These are phyloP conservation scores for Acleris laterana DNA, from an alignment of 2,888 invertebrate genomes.

Conservation along the genomic window DNA sequence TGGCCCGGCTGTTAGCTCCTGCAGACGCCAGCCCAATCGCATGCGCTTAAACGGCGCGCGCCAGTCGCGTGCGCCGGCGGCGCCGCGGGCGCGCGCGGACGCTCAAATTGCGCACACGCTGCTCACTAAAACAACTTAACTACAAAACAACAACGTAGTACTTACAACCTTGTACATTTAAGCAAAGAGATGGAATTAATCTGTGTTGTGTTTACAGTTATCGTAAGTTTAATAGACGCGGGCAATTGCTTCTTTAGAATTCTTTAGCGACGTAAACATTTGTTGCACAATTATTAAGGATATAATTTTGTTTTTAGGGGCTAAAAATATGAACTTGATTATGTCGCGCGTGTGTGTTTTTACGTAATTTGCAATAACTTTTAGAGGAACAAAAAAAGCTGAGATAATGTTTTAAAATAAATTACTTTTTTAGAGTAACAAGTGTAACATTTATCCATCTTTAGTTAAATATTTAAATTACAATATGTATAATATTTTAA, in stretches of 20 bases:
- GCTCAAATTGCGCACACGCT: conserved; percentile 62
- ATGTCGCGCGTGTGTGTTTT: background rate
- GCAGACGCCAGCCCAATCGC: conserved; percentile 51
- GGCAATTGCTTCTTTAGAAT: conserved; percentile 72
- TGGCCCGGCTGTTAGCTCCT: background rate
- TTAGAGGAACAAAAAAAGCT: too few relatives aligned
- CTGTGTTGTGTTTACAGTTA: too few relatives aligned
- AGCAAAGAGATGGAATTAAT: too few relatives aligned
- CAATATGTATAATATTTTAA: too few relatives aligned
- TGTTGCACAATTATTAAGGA: conserved; percentile 31
- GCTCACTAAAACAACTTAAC: background rate
- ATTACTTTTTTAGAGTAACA: too few relatives aligned
- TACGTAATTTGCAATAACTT: background rate
- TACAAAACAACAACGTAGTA: too few relatives aligned
- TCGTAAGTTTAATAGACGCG: too few relatives aligned
- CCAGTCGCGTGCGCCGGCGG: conserved; percentile 63
- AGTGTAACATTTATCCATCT: too few relatives aligned
- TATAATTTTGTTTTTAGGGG: conserved; percentile 2
- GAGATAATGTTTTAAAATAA: too few relatives aligned
- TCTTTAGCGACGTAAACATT: conserved; percentile 61
- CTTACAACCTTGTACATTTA: too few relatives aligned
- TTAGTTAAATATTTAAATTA: too few relatives aligned
- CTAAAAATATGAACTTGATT: conserved; percentile 1
- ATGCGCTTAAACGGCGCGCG: conserved; percentile 64
- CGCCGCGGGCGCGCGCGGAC: conserved; percentile 55